phyloP scores from a whole-genome alignment of 2,797 vertebrate species.

The Sternotherus odoratus region DNA sequence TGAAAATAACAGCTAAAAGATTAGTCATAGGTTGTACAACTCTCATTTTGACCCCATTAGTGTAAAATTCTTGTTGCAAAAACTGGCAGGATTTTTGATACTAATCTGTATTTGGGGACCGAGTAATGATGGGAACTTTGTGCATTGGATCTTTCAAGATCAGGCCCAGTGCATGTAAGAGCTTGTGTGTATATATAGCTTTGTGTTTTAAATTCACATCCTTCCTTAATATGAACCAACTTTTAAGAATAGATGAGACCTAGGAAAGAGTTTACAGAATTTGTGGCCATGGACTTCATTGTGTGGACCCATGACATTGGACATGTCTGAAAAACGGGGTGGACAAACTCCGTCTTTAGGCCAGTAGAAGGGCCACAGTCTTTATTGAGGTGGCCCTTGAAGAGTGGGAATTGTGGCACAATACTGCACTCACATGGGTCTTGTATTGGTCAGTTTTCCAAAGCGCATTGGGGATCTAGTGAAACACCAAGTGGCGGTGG shows the following conservation, averaged over 20 bases:
- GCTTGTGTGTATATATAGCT: rapidly evolving
- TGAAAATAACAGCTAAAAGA: not conserved
- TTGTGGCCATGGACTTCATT: not conserved
- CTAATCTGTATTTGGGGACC: not conserved
- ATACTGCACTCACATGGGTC: no score
- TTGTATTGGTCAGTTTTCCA: not conserved
- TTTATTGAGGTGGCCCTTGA: not conserved
- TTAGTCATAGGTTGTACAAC: not conserved
- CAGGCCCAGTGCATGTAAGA: rapidly evolving
- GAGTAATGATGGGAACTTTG: rapidly evolving
- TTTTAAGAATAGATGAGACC: no score
- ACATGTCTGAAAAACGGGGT: not conserved
- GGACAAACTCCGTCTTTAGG: not conserved
- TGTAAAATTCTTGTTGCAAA: not conserved
- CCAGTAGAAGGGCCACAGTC: not conserved
- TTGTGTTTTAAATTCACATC: no score
- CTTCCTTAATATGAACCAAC: no score
- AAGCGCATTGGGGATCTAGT: not conserved
- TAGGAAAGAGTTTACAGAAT: not conserved
- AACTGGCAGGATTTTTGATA: rapidly evolving
- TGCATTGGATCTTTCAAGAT: rapidly evolving
- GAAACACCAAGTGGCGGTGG: not conserved
- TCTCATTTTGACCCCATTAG: not conserved
- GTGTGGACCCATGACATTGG: not conserved
- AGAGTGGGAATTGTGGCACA: not conserved